Base-by-base conservation (phyloP, 2,113 vertebrate genomes). In the Perognathus longimembris region DNA sequence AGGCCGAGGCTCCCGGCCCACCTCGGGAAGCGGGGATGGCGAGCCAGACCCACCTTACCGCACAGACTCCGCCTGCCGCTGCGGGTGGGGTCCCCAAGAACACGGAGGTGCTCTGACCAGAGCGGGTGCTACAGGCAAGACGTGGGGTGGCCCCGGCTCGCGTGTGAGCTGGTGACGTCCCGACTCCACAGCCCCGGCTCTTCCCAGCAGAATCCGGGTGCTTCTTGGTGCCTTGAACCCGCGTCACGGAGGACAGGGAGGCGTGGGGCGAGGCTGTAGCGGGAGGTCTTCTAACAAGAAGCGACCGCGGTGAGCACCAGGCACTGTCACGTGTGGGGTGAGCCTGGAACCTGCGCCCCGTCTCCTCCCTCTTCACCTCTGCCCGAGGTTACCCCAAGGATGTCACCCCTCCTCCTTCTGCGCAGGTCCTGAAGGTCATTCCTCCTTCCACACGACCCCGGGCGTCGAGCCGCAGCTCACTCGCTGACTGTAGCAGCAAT, bases 291-390 rank as follows among this genome's bases (percentile, higher is more conserved):
- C 75, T 32, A 0, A 5, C 67, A 5, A 14, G 14, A 54, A 54
- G 50, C 12, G 17, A 12, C 50, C 45, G 2, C 9, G 0, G 21
- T 17, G 50, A 4, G 11, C 3, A 2, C 1, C 17, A 36, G 12
- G 71, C 10, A 3, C 11, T 11, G 45, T 32, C 17, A 1, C 0
- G 5, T 38, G 30, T 20, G 12, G 18, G 30, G 42, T 9, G 32
- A 32, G 26, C 59, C n/a, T n/a, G n/a, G n/a, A n/a, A n/a, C n/a
- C n/a, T 7, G 11, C 3, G 7, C 32, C 28, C 78, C 69, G 70
- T n/a, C 71, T 21, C 78, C 7, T 4, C 0, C 14, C 38, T 26
- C 32, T 32, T 42, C 26, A 20, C 26, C 14, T 36, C 38, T 5
- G 50, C 38, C 32, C 7, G 4, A 0, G 6, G 75, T 40, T 22